These are phyloP conservation scores for Rhopilema esculentum DNA, from an alignment of 30 jellyfish, hydroid and myxozoan genomes.

Conservation along the genomic window DNA sequence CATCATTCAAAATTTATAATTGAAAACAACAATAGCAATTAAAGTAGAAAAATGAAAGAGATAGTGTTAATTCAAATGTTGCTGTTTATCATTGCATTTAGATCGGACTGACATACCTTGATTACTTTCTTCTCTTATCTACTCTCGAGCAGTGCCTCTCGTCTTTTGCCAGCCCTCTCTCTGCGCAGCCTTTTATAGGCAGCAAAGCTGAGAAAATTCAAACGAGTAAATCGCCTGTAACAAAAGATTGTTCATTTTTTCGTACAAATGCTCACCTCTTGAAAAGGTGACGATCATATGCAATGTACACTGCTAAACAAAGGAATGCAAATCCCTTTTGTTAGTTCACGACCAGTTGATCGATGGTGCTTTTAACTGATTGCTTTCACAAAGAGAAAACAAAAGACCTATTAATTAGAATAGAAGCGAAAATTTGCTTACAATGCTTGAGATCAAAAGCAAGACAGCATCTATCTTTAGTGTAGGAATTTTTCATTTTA, in stretches of 20 bases:
- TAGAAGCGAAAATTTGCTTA: conserved; percentile 47
- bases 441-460: conserved; percentile 28
- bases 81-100: background rate
- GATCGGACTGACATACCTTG: conserved; percentile 29
- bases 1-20: no score
- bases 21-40: no score
- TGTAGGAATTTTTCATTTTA: no score
- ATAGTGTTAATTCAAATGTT: background rate
- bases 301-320: conserved; percentile 60
- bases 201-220: conserved; percentile 27
- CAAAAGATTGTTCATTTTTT: conserved; percentile 68
- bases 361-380: conserved; percentile 36
- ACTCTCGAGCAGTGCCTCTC: conserved; percentile 17
- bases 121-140: background rate
- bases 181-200: conserved; percentile 61
- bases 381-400: conserved; percentile 37
- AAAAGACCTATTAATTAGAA: conserved; percentile 49
- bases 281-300: conserved; percentile 51
- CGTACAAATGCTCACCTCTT: conserved; percentile 61
- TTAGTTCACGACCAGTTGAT: conserved; percentile 35
- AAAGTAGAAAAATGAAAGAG: no score
- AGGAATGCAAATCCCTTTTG: conserved; percentile 67
- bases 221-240: conserved; percentile 27
- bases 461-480: conserved; percentile 22
- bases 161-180: conserved; percentile 62